Conservation (phyloP, 2,797 vertebrate species). For the Hirundo rustica region DNA sequence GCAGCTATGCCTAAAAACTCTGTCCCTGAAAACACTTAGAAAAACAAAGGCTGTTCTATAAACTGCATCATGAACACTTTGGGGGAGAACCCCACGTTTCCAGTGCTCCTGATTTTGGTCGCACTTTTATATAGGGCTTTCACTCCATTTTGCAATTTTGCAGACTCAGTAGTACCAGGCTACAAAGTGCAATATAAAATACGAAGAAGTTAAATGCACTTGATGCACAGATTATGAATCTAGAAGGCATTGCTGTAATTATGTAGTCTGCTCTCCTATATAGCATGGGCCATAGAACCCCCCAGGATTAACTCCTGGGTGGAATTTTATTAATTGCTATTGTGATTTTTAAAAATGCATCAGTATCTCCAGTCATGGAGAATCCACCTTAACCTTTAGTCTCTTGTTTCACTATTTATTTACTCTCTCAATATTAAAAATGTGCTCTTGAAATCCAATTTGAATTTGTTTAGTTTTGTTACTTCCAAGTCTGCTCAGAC, state of each 20-base stretch:
- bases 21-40: constrained; percentile 7
- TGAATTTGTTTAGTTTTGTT: neutral
- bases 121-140: neutral
- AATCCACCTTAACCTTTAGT: neutral
- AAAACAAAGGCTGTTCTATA: constrained; percentile 29
- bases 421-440: neutral
- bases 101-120: neutral
- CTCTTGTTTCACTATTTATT: neutral
- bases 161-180: neutral
- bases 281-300: neutral
- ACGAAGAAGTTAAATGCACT: neutral
- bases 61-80: neutral
- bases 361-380: neutral
- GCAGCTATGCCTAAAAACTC: neutral
- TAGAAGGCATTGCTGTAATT: neutral
- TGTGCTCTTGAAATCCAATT: neutral
- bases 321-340: neutral
- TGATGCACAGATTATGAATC: neutral
- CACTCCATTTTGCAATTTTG: constrained; percentile 40
- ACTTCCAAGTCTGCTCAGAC: neutral
- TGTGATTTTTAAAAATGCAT: neutral
- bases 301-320: neutral
- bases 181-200: constrained; percentile 20
- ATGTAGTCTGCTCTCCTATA: neutral
- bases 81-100: neutral